phyloP scores from a whole-genome alignment of 2,113 vertebrate genomes.

The Corvus cornix region DNA sequence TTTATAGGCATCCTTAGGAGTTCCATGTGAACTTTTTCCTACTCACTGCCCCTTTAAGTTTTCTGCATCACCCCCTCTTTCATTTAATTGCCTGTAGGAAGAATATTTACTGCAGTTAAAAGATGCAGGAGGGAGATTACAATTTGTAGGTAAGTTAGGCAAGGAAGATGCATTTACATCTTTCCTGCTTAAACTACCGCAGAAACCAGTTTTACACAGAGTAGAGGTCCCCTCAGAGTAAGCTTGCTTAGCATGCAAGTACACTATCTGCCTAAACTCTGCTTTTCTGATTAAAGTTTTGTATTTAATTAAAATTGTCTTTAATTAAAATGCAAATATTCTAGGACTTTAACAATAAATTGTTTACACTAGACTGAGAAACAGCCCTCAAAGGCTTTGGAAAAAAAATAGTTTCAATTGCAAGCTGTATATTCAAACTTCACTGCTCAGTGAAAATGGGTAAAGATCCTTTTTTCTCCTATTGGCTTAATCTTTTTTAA shows the following conservation, averaged over 20 bases:
- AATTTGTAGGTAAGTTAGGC: conserved; percentile 37
- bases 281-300: conserved; percentile 72
- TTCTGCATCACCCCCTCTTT: background rate
- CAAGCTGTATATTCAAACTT: conserved; percentile 72
- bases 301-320: conserved; percentile 76
- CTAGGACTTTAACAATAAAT: conserved; percentile 75
- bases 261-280: conserved; percentile 59
- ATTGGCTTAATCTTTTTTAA: conserved; percentile 64
- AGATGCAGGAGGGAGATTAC: conserved; percentile 14
- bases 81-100: background rate
- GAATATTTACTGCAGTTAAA: conserved; percentile 1
- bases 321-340: conserved; percentile 83
- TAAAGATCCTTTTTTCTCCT: conserved; percentile 53
- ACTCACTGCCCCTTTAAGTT: background rate
- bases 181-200: conserved; percentile 32
- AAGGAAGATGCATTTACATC: conserved; percentile 29
- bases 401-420: conserved; percentile 58
- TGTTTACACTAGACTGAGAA: conserved; percentile 76
- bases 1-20: background rate
- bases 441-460: conserved; percentile 59
- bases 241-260: conserved; percentile 55
- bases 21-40: background rate
- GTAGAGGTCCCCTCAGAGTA: conserved; percentile 42
- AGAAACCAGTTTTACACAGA: conserved; percentile 31
- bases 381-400: conserved; percentile 68